Conservation (phyloP, 2,113 vertebrate genomes). For the Phocoena sinus region DNA sequence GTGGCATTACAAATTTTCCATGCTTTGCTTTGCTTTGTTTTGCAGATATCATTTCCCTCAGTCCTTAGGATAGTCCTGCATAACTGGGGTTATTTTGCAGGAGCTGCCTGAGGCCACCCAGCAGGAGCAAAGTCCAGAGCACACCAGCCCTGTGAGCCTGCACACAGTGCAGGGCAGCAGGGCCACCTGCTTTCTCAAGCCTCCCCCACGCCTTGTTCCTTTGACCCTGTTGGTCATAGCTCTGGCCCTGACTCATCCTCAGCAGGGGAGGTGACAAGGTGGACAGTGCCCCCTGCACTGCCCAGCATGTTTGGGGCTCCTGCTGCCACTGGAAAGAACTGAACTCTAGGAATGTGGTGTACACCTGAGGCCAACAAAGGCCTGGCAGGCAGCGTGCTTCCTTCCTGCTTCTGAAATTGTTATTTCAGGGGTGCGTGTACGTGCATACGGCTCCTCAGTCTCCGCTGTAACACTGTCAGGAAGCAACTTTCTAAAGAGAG, state of each 20-base stretch:
- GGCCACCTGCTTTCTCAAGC: not conserved
- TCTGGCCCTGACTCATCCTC: not conserved
- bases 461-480: not conserved
- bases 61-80: not conserved
- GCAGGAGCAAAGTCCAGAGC: not conserved
- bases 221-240: not conserved
- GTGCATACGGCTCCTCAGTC: not conserved
- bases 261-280: not conserved
- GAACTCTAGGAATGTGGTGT: not conserved
- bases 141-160: not conserved
- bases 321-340: not conserved
- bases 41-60: not conserved
- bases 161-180: not conserved
- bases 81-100: not conserved
- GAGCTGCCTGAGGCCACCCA: not conserved
- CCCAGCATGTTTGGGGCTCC: not conserved
- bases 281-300: accelerated
- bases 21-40: not conserved
- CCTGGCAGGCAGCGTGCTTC: not conserved
- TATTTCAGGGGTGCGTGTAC: not conserved
- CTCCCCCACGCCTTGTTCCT: not conserved
- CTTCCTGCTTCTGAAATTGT: not conserved
- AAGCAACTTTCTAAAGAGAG: not conserved
- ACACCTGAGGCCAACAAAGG: not conserved
- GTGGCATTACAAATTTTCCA: too few relatives aligned